A percentile compares a stretch with the other conserved stretches of the same genome.
These are phyloP conservation scores for Thereva nobilitata DNA, from an alignment of 2,888 invertebrate genomes.

Conservation along the genomic window DNA sequence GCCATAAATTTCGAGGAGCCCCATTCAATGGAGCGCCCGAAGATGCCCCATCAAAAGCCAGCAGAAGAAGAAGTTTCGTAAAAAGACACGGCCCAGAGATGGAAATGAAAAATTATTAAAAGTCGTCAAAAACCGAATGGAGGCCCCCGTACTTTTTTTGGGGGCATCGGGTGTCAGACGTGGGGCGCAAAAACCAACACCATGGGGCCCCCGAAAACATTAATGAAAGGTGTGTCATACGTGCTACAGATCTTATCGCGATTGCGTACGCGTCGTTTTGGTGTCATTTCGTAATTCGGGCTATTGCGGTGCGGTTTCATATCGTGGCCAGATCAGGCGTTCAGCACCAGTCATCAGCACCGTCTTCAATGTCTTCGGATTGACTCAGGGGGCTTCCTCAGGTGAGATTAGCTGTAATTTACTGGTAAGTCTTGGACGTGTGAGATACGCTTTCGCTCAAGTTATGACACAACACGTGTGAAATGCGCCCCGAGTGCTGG, in stretches of 20 bases:
- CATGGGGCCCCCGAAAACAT: conserved; percentile 22
- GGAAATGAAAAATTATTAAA: conserved; percentile 36
- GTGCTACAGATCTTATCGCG: conserved; percentile 34
- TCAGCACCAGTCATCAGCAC: conserved; percentile 4
- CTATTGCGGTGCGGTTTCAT: conserved; percentile 18
- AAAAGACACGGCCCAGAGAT: conserved; percentile 6
- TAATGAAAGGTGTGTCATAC: conserved; percentile 36
- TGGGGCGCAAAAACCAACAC: conserved; percentile 32
- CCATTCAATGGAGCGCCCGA: conserved; percentile 30
- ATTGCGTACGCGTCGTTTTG: conserved; percentile 30
- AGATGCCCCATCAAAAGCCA: conserved; percentile 24
- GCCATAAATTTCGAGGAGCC: conserved; percentile 31
- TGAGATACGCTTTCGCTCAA: conserved; percentile 26
- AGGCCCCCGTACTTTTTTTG: conserved; percentile 8
- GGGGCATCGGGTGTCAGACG: neutral
- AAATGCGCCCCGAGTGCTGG: neutral
- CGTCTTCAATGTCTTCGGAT: conserved; percentile 9
- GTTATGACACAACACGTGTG: conserved; percentile 30
- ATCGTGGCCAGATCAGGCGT: conserved; percentile 1
- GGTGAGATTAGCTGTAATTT: conserved; percentile 26
- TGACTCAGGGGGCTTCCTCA: conserved; percentile 11
- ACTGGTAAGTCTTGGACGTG: conserved; percentile 22
- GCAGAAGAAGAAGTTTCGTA: conserved; percentile 12
- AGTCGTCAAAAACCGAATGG: conserved; percentile 21
- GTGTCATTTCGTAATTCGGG: conserved; percentile 36